Evolutionary conservation across 2,113 vertebrate genomes (phyloP).

Genomic region (Cygnus buccinator): DNA sequence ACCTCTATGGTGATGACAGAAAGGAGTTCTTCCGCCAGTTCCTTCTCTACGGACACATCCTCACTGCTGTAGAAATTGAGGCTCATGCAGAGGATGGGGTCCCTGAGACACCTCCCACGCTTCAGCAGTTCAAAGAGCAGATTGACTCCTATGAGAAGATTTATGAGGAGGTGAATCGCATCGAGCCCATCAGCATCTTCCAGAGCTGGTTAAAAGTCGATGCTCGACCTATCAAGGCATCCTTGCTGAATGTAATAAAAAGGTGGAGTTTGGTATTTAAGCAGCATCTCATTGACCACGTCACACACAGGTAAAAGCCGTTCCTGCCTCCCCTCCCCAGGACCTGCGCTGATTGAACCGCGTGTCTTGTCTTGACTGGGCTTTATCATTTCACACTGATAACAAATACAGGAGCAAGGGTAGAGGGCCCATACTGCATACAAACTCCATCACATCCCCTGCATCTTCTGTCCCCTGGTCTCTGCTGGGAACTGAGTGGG

Average conservation of each 20-base stretch:
- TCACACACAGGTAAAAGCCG: constrained; percentile 87
- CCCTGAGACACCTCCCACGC: constrained; percentile 78
- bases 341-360: not conserved
- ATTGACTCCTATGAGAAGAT: constrained; percentile 89
- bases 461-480: accelerated
- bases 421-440: accelerated
- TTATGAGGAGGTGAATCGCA: constrained; percentile 80
- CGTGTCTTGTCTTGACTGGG: not conserved
- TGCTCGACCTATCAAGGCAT: constrained; percentile 79
- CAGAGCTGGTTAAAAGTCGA: constrained; percentile 90
- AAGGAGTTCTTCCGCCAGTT: constrained; percentile 87
- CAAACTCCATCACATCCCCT: not conserved
- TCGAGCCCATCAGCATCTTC: constrained; percentile 82
- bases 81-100: constrained; percentile 62
- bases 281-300: constrained; percentile 89
- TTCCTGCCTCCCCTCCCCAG: not conserved
- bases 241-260: constrained; percentile 87
- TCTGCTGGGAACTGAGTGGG: not conserved
- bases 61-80: constrained; percentile 78
- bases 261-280: constrained; percentile 95
- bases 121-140: constrained; percentile 84
- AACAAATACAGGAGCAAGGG: not conserved
- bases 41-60: constrained; percentile 80
- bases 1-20: constrained; percentile 85
- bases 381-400: accelerated